Evolutionary conservation across 2,113 vertebrate genomes (phyloP).

Genomic region (Opisthocomus hoazin): DNA sequence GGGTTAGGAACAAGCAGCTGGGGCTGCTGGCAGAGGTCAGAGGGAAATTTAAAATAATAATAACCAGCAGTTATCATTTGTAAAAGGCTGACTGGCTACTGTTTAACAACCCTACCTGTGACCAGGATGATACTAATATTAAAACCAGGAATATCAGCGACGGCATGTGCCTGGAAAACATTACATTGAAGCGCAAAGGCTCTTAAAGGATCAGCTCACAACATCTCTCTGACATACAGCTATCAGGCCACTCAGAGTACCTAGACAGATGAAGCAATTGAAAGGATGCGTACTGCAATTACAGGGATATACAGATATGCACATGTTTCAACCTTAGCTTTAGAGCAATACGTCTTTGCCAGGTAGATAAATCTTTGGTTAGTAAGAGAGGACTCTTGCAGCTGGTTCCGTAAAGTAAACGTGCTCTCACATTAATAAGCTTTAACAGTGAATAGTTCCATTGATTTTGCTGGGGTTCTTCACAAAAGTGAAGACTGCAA

Average conservation of each 20-base stretch:
- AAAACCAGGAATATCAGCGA: not conserved
- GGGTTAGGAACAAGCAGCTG: not conserved
- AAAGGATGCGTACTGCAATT: slow-evolving; percentile 48
- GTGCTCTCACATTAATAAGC: slow-evolving; percentile 20
- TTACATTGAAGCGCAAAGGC: not conserved
- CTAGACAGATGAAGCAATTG: slow-evolving; percentile 43
- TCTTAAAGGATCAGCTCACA: not conserved
- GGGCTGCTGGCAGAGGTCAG: not conserved
- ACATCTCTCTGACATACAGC: not conserved
- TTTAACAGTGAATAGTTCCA: slow-evolving; percentile 23
- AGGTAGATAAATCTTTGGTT: slow-evolving; percentile 28
- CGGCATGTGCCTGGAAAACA: not conserved
- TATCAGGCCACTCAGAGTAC: not conserved
- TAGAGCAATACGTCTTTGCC: slow-evolving; percentile 17
- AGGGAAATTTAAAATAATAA: not conserved
- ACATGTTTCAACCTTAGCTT: slow-evolving; percentile 14
- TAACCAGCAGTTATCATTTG: not conserved
- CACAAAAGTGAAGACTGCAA: not conserved
- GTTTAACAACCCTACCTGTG: not conserved
- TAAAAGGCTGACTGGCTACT: not conserved
- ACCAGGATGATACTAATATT: not conserved
- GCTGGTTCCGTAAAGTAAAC: slow-evolving; percentile 15
- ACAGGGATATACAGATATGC: slow-evolving; percentile 45
- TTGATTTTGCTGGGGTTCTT: slow-evolving; percentile 9
- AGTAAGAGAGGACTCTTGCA: not conserved